These are phyloP conservation scores for Cyprinodon tularosa DNA, from an alignment of 2,113 vertebrate genomes.

Conservation along the genomic window DNA sequence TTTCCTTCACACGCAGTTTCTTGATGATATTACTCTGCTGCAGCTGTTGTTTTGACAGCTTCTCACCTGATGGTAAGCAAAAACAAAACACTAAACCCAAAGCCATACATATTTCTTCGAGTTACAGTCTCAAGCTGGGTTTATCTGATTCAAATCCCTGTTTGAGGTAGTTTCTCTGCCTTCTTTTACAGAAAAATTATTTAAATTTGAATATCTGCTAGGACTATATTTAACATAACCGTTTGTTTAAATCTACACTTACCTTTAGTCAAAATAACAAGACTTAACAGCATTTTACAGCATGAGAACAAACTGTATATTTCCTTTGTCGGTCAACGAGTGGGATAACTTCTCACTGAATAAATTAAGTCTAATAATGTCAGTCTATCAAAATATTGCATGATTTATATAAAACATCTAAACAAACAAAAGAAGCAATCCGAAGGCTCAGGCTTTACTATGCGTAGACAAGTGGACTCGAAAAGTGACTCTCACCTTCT, in stretches of 20 bases:
- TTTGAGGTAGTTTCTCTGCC: neutral
- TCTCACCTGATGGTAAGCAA: conserved; percentile 84
- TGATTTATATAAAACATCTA: no score
- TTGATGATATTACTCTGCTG: conserved; percentile 98
- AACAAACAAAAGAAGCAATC: no score
- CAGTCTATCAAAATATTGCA: no score
- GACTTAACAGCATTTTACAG: no score
- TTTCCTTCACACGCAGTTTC: conserved; percentile 95
- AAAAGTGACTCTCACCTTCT: conserved; percentile 82
- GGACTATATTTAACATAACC: neutral
- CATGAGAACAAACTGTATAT: neutral
- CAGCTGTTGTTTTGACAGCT: conserved; percentile 97
- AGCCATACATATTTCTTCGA: neutral
- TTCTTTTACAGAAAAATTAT: neutral
- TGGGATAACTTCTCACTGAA: no score
- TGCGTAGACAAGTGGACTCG: no score
- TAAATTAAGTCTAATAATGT: no score
- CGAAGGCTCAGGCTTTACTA: no score
- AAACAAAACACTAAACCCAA: conserved; percentile 12
- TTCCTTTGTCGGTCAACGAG: neutral
- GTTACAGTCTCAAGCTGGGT: no score
- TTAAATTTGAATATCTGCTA: neutral
- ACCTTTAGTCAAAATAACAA: neutral
- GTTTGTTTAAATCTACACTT: neutral
- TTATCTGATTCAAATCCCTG: no score